Base-by-base conservation (phyloP, 2,888 invertebrate genomes). In the Bursaphelenchus okinawaensis region DNA sequence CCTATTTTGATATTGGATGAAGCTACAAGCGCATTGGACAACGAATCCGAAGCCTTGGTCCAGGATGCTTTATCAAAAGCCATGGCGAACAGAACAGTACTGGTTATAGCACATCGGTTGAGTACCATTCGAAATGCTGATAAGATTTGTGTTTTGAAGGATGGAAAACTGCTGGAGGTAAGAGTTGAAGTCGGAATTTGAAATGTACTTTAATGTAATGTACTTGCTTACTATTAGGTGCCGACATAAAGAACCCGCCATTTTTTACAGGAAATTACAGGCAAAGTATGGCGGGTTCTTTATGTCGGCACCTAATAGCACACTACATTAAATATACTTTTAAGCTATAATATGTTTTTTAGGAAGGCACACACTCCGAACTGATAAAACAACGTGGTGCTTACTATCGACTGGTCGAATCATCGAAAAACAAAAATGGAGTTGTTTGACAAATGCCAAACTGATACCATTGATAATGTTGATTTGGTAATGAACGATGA, bases 71-170 rank as follows among this genome's bases (percentile, higher is more conserved):
- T 95, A 56, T 93, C 94, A 79, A 87, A 87, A 9, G 92, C 90
- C 0, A 88, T 90, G 7, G 87, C 88, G 77, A 85, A 92, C 1
- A 87, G 93, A 65, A 95, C 95, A 0, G 93, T 93, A 0, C 84
- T 96, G n/a, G 89, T 95, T 0, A 94, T 96, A 74, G 95, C 95
- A 3, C 95, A 95, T 83, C 86, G 95, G 26, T 86, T 95, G 63
- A 92, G 92, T 31, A 96, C 95, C 0, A 88, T 96, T 65, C 88
- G 89, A 82, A 89, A 91, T 83, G 94, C 94, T 0, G 92, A 95
- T 83, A 80, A 91, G 16, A 95, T 95, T 73, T 91, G 92, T 26
- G 94, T 96, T 3, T 85, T 95, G 55, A 88, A 90, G 74, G 88
- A 89, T 75, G 94, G 94, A 29, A 86, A 86, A 66, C 88, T 93